Conservation (phyloP, 2,797 vertebrate genomes). For the Spea hammondii region DNA sequence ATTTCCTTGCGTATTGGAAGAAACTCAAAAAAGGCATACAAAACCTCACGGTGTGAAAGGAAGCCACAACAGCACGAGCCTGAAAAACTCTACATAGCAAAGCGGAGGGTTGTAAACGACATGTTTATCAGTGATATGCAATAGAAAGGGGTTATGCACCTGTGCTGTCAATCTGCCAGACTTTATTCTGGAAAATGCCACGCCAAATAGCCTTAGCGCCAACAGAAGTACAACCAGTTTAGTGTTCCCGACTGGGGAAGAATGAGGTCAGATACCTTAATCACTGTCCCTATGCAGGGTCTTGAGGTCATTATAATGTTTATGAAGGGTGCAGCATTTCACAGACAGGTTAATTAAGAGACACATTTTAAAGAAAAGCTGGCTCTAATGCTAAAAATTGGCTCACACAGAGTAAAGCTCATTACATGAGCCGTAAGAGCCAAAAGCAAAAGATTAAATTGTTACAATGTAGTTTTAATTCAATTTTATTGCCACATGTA, state of each 20-base stretch:
- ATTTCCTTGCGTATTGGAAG: constrained; percentile 52
- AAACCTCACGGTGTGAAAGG: constrained; percentile 46
- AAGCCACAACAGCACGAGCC: constrained; percentile 56
- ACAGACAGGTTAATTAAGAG: constrained; percentile 36
- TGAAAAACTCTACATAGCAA: constrained; percentile 49
- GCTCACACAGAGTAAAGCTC: background rate
- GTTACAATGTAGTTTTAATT: constrained; percentile 33
- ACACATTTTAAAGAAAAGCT: constrained; percentile 19
- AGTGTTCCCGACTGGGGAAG: constrained; percentile 20
- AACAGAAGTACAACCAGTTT: constrained; percentile 15
- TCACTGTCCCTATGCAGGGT: background rate
- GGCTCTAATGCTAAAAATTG: background rate
- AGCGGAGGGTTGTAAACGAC: constrained; percentile 29
- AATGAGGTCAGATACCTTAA: constrained; percentile 36
- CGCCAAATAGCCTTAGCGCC: background rate
- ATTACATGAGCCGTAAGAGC: background rate
- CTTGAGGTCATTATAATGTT: constrained; percentile 9
- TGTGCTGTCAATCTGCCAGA: constrained; percentile 16
- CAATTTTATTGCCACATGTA: constrained; percentile 44
- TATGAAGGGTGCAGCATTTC: constrained; percentile 42
- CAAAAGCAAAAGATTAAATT: constrained; percentile 18
- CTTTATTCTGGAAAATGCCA: background rate
- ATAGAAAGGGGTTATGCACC: constrained; percentile 24
- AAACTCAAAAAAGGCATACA: constrained; percentile 16
- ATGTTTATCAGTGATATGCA: constrained; percentile 49